phyloP scores from a whole-genome alignment of 1,140 invertebrate genomes.

The Aphis gossypii region DNA sequence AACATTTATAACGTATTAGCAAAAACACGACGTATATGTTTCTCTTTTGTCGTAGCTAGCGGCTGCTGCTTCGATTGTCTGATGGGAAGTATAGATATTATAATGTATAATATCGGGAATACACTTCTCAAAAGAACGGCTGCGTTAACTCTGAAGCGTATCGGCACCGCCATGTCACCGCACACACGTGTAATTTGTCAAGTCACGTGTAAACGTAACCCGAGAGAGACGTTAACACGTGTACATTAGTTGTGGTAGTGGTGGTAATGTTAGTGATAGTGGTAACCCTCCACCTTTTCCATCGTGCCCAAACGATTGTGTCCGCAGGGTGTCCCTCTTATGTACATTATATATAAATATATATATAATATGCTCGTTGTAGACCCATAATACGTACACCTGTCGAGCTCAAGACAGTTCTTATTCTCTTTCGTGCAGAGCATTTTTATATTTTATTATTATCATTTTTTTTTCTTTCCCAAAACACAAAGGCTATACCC shows the following conservation, averaged over 20 bases:
- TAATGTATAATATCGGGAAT: neutral
- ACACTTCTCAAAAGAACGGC: neutral
- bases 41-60: neutral
- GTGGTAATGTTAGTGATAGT: neutral
- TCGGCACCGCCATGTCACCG: neutral
- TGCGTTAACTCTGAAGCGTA: constrained; percentile 12
- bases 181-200: constrained; percentile 50
- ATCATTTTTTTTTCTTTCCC: neutral
- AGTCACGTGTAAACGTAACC: constrained; percentile 55
- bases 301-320: constrained; percentile 33
- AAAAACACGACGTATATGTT: neutral
- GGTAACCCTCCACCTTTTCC: neutral
- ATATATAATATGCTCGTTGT: neutral
- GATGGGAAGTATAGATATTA: neutral
- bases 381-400: constrained; percentile 15
- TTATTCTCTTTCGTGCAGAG: neutral
- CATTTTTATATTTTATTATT: constrained; percentile 13
- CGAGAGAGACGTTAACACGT: constrained; percentile 55
- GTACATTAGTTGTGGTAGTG: neutral
- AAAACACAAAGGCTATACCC: neutral
- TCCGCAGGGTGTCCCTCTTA: constrained; percentile 15
- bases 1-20: constrained; percentile 4
- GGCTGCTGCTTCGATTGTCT: neutral
- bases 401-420: constrained; percentile 6
- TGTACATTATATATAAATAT: neutral